Percentiles rank a stretch among this genome's conserved stretches.
phyloP scores from a whole-genome alignment of 2,888 invertebrate genomes.

The Petrolisthes manimaculis region DNA sequence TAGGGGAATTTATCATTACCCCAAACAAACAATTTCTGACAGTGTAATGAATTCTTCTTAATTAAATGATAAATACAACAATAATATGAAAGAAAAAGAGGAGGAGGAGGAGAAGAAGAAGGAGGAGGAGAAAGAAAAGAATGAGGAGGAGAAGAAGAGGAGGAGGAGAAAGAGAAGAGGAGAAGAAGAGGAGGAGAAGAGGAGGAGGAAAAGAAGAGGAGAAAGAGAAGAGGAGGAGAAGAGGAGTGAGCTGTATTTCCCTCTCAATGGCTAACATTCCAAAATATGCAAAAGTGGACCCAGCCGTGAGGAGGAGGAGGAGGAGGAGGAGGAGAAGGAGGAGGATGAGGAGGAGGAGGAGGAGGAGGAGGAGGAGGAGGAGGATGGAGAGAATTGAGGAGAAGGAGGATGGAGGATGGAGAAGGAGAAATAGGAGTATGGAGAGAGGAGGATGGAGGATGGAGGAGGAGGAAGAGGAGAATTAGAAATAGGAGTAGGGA shows the following conservation, averaged over 20 bases:
- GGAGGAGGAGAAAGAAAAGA: neutral
- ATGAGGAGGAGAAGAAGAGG: neutral
- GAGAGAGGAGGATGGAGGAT: neutral
- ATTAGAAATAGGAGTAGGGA: too few species aligned
- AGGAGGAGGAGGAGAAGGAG: too few species aligned
- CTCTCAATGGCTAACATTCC: neutral
- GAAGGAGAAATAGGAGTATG: too few species aligned
- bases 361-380: too few species aligned
- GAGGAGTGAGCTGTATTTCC: neutral
- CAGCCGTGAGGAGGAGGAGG: constrained; percentile 17
- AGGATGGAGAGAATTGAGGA: neutral
- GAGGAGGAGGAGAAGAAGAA: too few species aligned
- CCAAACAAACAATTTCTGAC: too few species aligned
- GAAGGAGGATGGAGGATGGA: neutral
- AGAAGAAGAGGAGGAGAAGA: neutral
- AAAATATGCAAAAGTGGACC: constrained; percentile 27
- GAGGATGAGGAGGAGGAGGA: too few species aligned
- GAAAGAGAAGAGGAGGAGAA: neutral
- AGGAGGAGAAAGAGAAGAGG: neutral
- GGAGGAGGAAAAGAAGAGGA: neutral
- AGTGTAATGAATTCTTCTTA: too few species aligned
- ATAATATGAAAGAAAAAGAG: too few species aligned
- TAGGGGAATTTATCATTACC: too few species aligned
- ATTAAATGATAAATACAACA: too few species aligned
- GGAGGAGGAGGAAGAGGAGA: neutral